Evolutionary conservation across 2,113 vertebrate species (phyloP).

Genomic region (Megalops atlanticus): DNA sequence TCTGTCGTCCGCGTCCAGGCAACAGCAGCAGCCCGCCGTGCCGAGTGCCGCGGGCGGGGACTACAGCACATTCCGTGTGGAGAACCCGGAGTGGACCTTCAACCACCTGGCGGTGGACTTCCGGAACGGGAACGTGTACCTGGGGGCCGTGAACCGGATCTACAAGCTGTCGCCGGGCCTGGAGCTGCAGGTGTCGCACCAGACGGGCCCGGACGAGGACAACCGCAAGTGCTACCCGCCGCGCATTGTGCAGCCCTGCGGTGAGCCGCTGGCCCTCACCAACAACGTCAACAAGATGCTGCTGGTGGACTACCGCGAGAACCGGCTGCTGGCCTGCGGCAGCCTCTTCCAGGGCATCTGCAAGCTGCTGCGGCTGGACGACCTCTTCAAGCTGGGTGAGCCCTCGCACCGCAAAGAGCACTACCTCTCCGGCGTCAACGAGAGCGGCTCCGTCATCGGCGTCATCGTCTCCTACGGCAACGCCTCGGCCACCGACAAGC

Average conservation of each 20-base stretch:
- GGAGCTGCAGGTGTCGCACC: slow-evolving; percentile 86
- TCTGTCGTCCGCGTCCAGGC: slow-evolving; percentile 66
- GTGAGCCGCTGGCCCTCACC: slow-evolving; percentile 84
- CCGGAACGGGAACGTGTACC: slow-evolving; percentile 91
- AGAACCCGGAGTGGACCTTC: slow-evolving; percentile 84
- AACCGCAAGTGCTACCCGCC: slow-evolving; percentile 98
- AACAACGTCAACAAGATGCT: slow-evolving; percentile 99
- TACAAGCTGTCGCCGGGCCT: slow-evolving; percentile 91
- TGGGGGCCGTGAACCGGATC: slow-evolving; percentile 95
- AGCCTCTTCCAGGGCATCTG: slow-evolving; percentile 97
- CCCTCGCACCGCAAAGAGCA: slow-evolving; percentile 98
- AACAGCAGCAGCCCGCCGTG: slow-evolving; percentile 72
- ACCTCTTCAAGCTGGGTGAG: slow-evolving; percentile 97
- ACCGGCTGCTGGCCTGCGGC: slow-evolving; percentile 91
- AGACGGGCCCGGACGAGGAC: slow-evolving; percentile 95
- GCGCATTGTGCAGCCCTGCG: slow-evolving; percentile 93
- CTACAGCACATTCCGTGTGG: slow-evolving; percentile 80
- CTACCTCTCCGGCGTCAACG: slow-evolving; percentile 95
- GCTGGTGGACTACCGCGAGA: slow-evolving; percentile 95
- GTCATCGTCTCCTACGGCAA: slow-evolving; percentile 94
- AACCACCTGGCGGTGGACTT: slow-evolving; percentile 94
- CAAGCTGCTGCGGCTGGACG: slow-evolving; percentile 91
- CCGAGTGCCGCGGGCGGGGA: slow-evolving; percentile 68
- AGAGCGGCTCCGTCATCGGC: slow-evolving; percentile 94
- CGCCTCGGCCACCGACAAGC: slow-evolving; percentile 84